Percentiles rank a stretch among this genome's conserved stretches.
These are phyloP conservation scores for Leucophenga montana DNA, from an alignment of 2,888 invertebrate species.

Conservation along the genomic window DNA sequence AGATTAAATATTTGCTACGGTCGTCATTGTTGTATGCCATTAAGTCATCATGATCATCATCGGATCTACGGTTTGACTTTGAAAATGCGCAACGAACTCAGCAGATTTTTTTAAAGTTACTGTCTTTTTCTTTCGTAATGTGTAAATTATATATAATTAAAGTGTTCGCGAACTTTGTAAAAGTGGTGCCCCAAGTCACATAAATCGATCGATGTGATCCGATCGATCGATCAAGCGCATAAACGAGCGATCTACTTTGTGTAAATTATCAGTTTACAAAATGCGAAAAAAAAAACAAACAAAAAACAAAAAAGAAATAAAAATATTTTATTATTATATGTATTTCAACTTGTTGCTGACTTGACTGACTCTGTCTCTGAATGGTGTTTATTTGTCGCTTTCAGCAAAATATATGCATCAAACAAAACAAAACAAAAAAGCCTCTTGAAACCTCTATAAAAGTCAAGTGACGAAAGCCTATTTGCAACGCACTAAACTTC, in stretches of 20 bases:
- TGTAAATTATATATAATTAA: constrained; percentile 14
- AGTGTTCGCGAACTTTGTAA: background rate
- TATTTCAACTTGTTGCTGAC: constrained; percentile 3
- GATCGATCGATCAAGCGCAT: too few species aligned
- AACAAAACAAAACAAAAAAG: too few species aligned
- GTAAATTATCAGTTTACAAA: constrained; percentile 4
- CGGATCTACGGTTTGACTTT: background rate
- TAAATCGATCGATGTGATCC: too few species aligned
- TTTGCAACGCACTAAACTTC: too few species aligned
- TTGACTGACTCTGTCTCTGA: background rate
- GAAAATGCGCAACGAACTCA: background rate
- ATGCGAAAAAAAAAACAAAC: background rate
- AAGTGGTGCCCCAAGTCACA: background rate
- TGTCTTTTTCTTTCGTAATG: constrained; percentile 12
- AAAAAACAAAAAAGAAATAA: background rate
- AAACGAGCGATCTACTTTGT: too few species aligned
- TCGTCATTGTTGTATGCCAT: background rate
- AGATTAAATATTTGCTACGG: constrained; percentile 18
- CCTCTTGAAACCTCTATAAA: too few species aligned
- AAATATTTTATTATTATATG: background rate
- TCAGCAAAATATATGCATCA: constrained; percentile 14
- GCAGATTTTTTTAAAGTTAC: background rate
- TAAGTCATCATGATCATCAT: constrained; percentile 8
- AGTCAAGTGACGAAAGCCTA: too few species aligned
- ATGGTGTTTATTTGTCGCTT: constrained; percentile 14